These are phyloP conservation scores for Montipora foliosa DNA, from an alignment of 64 coral and sea anemone species.

Conservation along the genomic window DNA sequence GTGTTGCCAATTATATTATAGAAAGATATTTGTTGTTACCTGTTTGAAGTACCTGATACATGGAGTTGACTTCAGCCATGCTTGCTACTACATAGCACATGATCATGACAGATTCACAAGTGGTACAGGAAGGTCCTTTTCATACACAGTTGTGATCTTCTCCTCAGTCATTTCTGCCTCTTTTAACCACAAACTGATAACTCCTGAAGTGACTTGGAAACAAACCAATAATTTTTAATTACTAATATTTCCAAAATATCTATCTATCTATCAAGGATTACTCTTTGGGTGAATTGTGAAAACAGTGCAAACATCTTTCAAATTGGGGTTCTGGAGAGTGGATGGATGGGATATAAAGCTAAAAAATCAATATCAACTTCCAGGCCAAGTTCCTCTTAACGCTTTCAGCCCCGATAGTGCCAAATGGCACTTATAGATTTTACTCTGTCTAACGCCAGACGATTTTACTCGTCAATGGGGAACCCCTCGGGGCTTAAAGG, in stretches of 20 bases:
- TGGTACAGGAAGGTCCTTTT: conserved; percentile 95
- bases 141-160: conserved; percentile 86
- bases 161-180: conserved; percentile 98
- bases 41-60: conserved; percentile 99
- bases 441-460: no score
- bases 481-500: neutral
- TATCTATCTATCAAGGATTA: no score
- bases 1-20: neutral
- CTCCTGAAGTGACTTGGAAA: conserved; percentile 91
- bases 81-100: conserved; percentile 93
- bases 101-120: conserved; percentile 91
- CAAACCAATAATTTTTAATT: neutral
- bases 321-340: no score
- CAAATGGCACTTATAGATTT: no score
- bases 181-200: conserved; percentile 88
- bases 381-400: neutral
- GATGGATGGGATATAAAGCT: no score
- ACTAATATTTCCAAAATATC: neutral
- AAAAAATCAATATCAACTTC: no score
- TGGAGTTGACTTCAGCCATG: conserved; percentile 94
- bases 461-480: no score
- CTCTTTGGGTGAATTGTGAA: no score
- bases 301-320: no score
- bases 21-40: conserved; percentile 25
- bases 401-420: neutral